phyloP scores from a whole-genome alignment of 1,140 invertebrate species.

The Sycobia sp. region DNA sequence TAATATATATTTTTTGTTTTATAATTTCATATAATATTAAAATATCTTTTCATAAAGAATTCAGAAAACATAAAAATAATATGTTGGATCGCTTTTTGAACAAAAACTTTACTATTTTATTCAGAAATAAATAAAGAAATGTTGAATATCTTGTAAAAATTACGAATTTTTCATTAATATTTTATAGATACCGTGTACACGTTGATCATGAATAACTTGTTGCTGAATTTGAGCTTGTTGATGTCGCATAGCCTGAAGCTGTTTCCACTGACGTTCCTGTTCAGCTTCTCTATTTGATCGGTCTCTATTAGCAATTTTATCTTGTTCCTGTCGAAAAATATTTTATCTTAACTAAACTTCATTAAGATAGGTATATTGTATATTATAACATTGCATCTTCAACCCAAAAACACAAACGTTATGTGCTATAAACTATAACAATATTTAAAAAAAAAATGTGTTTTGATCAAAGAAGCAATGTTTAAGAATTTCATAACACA shows the following conservation, averaged over 20 bases:
- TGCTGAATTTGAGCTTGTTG: conserved; percentile 82
- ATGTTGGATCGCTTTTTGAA: too few relatives aligned
- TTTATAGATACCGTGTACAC: conserved; percentile 69
- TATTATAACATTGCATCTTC: conserved; percentile 25
- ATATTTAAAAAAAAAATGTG: not conserved
- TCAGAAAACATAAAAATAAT: too few relatives aligned
- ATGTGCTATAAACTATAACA: not conserved
- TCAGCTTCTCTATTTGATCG: conserved; percentile 77
- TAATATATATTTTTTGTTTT: too few relatives aligned
- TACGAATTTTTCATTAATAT: not conserved
- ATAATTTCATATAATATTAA: too few relatives aligned
- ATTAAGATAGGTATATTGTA: not conserved
- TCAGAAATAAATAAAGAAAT: too few relatives aligned
- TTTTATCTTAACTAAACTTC: conserved; percentile 4
- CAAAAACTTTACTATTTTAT: too few relatives aligned
- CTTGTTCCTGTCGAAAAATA: conserved; percentile 68
- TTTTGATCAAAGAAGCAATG: conserved; percentile 15
- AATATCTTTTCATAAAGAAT: too few relatives aligned
- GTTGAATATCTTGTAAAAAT: too few relatives aligned
- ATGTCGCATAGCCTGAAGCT: conserved; percentile 78
- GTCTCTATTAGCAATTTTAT: conserved; percentile 68
- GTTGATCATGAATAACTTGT: conserved; percentile 77
- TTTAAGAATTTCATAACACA: conserved; percentile 6
- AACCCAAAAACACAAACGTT: not conserved
- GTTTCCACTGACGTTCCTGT: conserved; percentile 86